Evolutionary conservation across 2,888 invertebrate genomes (phyloP), one percentile per base, ranked within the genome.

Genomic region (Drosophila ezoana): DNA sequence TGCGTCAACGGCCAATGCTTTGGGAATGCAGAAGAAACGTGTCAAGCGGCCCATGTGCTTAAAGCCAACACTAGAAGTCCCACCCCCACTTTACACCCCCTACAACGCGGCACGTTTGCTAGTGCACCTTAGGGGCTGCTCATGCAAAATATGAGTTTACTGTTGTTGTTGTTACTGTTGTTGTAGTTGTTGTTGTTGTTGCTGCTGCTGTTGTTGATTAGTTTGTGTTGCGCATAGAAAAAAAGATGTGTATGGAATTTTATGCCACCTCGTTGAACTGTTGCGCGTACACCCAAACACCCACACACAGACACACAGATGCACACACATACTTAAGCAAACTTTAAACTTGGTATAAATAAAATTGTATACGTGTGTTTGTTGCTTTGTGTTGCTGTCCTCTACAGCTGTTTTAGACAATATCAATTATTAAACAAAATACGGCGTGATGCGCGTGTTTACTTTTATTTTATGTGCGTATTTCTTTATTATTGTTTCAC

Each of bases 201-300:
- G 72, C 9, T 49, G 38, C 16, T 53, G 43, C 40, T 59, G 18
- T 18, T 72, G 67, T 76, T 75, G 75, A 75, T 75, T 76, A 72
- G 75, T 75, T 76, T 76, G 76, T 59, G 65, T 71, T 74, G 53
- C 70, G 76, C 72, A 75, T 75, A 66, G 72, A 59, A 59, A 59
- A 76, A 32, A 51, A 43, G 33, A 14, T 64, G 43, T 64, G 60
- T 53, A 48, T 57, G 35, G 40, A 44, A 58, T 58, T 72, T 48
- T 51, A 66, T 80, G 58, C 48, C 61, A 61, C 45, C 52, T 71
- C 33, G 61, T 69, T 65, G 72, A 81, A 80, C 85, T 81, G 85
- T 80, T 84, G 80, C 80, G 60, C 71, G 59, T 48, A 58, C 59
- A 67, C 56, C 44, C 10, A 56, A 18, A 60, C 33, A 45, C 6